phyloP scores from a whole-genome alignment of 2,113 vertebrate species.

The Alexandromys fortis region DNA sequence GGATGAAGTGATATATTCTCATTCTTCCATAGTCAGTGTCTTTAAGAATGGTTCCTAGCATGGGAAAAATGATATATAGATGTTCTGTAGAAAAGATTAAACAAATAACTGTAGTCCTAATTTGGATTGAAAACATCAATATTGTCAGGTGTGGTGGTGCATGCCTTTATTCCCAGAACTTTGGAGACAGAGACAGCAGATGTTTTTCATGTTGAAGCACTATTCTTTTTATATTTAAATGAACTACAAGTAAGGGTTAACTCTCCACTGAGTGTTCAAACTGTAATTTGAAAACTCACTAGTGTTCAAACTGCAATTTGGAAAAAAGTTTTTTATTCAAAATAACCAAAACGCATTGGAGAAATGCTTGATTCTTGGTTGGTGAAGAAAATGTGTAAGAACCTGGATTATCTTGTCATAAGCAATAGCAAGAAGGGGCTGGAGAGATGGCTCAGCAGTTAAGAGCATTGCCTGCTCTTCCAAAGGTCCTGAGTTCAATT shows the following conservation, averaged over 20 bases:
- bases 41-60: not conserved
- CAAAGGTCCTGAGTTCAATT: no score
- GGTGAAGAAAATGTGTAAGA: not conserved
- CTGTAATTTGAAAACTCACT: not conserved
- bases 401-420: not conserved
- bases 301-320: not conserved
- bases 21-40: not conserved
- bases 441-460: no score
- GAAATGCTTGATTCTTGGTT: constrained; percentile 17
- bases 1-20: not conserved
- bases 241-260: not conserved
- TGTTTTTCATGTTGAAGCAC: constrained; percentile 1
- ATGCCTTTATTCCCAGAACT: not conserved
- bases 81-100: not conserved
- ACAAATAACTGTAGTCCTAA: not conserved
- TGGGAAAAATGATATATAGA: not conserved
- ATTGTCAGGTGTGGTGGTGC: not conserved
- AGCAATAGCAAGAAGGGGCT: not conserved
- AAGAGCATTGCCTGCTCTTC: no score
- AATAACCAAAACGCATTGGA: not conserved
- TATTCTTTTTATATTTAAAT: not conserved
- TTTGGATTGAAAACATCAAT: not conserved
- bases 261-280: not conserved
- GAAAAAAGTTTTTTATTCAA: not conserved
- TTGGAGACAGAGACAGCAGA: not conserved